phyloP scores from a whole-genome alignment of 2,113 vertebrate genomes.

The Dromas ardeola region DNA sequence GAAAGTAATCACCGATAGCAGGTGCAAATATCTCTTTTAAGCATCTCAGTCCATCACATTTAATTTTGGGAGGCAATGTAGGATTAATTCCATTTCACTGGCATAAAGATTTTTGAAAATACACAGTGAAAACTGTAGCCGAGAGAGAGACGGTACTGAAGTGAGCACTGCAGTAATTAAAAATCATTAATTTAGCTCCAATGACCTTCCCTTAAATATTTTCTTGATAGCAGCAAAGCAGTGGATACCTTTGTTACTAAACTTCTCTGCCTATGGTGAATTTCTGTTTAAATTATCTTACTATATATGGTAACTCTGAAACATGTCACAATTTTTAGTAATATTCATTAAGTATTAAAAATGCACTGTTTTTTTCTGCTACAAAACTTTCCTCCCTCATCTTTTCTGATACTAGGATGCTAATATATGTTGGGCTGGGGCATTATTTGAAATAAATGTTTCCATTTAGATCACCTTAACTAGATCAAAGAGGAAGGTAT shows the following conservation, averaged over 20 bases:
- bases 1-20: neutral
- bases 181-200: neutral
- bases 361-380: neutral
- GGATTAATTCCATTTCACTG: constrained; percentile 4
- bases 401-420: neutral
- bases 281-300: neutral
- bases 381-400: neutral
- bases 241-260: rapidly evolving
- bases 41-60: neutral
- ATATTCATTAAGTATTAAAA: neutral
- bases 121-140: neutral
- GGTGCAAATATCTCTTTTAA: neutral
- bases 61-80: neutral
- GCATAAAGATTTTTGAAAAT: neutral
- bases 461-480: neutral
- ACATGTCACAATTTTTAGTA: neutral
- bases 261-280: neutral
- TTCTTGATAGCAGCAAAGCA: neutral
- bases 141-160: neutral
- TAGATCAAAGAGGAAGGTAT: neutral
- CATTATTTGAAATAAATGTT: neutral
- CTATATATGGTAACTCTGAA: neutral
- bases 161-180: neutral
- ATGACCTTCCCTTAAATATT: neutral
- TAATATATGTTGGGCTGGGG: neutral